Evolutionary conservation across 2,113 vertebrate species (phyloP).

Genomic region (Istiophorus platypterus): DNA sequence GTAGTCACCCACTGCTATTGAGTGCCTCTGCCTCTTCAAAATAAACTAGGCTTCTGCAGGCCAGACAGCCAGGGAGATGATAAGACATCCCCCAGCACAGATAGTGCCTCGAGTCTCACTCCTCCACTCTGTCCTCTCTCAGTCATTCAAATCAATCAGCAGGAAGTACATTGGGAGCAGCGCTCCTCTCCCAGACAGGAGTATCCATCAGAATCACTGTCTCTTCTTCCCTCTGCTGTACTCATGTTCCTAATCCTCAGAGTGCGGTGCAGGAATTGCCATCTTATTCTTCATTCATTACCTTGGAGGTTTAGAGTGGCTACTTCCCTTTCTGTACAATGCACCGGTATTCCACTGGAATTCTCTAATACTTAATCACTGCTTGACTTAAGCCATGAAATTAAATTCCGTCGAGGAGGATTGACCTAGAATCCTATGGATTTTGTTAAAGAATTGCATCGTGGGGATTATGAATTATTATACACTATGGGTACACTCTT

Average conservation of each 20-base stretch:
- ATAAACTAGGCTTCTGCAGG: slow-evolving; percentile 19
- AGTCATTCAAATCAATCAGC: slow-evolving; percentile 69
- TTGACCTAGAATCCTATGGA: slow-evolving; percentile 69
- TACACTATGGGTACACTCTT: slow-evolving; percentile 5
- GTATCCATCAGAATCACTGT: slow-evolving; percentile 68
- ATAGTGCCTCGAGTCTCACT: slow-evolving; percentile 14
- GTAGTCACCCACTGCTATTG: slow-evolving; percentile 24
- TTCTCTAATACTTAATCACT: slow-evolving; percentile 60
- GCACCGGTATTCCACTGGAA: slow-evolving; percentile 30
- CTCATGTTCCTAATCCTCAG: slow-evolving; percentile 58
- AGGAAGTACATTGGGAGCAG: slow-evolving; percentile 42
- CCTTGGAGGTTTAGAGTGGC: slow-evolving; percentile 32
- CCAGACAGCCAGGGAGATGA: slow-evolving; percentile 31
- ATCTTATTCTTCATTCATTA: slow-evolving; percentile 61
- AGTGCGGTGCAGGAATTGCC: slow-evolving; percentile 35
- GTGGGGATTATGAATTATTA: slow-evolving; percentile 54
- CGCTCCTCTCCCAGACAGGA: slow-evolving; percentile 46
- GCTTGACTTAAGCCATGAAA: slow-evolving; percentile 65
- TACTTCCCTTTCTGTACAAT: slow-evolving; percentile 30
- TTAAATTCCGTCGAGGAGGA: slow-evolving; percentile 59
- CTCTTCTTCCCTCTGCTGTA: slow-evolving; percentile 31
- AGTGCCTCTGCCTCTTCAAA: slow-evolving; percentile 34
- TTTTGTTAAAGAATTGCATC: slow-evolving; percentile 42
- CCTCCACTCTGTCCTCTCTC: slow-evolving; percentile 31
- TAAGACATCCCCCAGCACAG: slow-evolving; percentile 41